phyloP scores from a whole-genome alignment of 1,140 invertebrate species.

The Danaus melanippus region DNA sequence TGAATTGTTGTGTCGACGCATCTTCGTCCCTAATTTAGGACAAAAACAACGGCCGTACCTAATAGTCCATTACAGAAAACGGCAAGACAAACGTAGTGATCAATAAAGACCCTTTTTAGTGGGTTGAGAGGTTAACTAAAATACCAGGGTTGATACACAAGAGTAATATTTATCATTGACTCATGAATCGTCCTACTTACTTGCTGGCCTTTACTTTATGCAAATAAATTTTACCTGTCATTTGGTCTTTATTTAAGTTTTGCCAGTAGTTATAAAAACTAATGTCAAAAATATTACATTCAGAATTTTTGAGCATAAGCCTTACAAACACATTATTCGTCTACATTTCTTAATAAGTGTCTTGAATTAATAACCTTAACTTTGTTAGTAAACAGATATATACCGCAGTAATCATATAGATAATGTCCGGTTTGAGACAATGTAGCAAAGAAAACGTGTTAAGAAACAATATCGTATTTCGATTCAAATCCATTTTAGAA shows the following conservation, averaged over 20 bases:
- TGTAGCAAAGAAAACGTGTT: neutral
- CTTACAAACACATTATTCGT: no score
- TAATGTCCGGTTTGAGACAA: no score
- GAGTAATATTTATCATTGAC: conserved; percentile 46
- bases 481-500: conserved; percentile 25
- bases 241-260: no score
- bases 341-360: no score
- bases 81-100: conserved; percentile 57
- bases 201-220: neutral
- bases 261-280: no score
- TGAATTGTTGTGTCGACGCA: conserved; percentile 18
- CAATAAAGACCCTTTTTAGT: conserved; percentile 40
- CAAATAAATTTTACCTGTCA: no score
- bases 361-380: no score
- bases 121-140: conserved; percentile 35
- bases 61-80: conserved; percentile 54
- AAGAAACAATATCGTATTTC: conserved; percentile 20
- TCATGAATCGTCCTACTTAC: conserved; percentile 24
- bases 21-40: conserved; percentile 31
- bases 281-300: no score
- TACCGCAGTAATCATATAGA: no score
- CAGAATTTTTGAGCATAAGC: no score
- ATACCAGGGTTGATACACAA: conserved; percentile 29
- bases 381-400: no score
- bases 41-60: conserved; percentile 50